These are phyloP conservation scores for Falco cherrug DNA, from an alignment of 2,797 vertebrate genomes.

Conservation along the genomic window DNA sequence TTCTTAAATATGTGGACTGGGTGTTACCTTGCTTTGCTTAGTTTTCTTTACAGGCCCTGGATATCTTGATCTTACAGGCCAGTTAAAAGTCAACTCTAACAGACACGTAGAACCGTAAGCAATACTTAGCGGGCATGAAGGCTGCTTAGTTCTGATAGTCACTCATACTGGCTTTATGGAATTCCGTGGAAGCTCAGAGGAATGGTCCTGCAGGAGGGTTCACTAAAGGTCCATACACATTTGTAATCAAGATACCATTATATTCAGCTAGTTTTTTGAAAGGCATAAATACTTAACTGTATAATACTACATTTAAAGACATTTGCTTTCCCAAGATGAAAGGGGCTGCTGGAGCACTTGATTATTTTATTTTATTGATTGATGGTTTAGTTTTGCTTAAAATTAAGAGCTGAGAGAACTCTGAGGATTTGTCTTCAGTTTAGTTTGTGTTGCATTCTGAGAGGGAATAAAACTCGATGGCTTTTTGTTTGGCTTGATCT, in stretches of 20 bases:
- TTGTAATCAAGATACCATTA: neutral
- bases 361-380: neutral
- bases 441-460: neutral
- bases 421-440: neutral
- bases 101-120: neutral
- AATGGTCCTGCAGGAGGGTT: neutral
- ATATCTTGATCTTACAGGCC: neutral
- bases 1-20: neutral
- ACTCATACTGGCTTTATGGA: neutral
- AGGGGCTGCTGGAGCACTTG: neutral
- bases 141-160: neutral
- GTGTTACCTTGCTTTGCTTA: neutral
- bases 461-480: neutral
- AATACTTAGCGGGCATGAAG: neutral
- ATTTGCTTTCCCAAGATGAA: neutral
- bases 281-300: neutral
- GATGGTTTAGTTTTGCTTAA: neutral
- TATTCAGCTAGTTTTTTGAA: neutral
- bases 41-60: neutral
- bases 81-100: neutral
- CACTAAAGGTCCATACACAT: neutral
- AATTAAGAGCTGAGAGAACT: neutral
- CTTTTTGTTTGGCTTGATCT: neutral
- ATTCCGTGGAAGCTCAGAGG: neutral
- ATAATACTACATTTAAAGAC: neutral